A percentile compares a stretch with the other conserved stretches of the same genome.
Evolutionary conservation across 2,113 vertebrate genomes (phyloP).

Genomic region (Leptosomus discolor): DNA sequence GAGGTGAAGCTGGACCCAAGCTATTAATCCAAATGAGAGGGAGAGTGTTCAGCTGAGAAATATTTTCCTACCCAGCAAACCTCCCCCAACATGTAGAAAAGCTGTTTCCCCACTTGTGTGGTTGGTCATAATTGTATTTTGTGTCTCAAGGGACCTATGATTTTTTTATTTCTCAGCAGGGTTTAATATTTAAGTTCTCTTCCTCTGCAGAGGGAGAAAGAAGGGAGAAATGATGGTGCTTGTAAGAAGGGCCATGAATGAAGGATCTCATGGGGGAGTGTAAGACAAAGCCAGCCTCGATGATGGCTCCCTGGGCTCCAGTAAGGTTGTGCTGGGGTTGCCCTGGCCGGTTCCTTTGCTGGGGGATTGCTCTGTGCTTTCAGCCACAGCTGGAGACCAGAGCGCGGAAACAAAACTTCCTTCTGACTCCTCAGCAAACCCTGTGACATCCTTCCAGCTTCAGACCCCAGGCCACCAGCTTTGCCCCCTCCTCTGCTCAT

Average conservation of each 20-base stretch:
- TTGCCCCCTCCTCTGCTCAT: not conserved
- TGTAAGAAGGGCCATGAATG: not conserved
- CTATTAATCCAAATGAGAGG: conserved; percentile 23
- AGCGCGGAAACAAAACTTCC: not conserved
- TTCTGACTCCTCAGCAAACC: not conserved
- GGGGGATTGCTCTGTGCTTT: not conserved
- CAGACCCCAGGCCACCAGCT: not conserved
- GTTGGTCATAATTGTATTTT: not conserved
- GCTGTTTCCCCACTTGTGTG: not conserved
- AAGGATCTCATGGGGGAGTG: not conserved
- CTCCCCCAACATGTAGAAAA: not conserved
- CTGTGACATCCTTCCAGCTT: not conserved
- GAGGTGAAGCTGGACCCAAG: not conserved
- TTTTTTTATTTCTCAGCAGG: not conserved
- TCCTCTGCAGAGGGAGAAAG: not conserved
- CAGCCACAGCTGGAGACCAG: not conserved
- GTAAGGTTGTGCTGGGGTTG: not conserved
- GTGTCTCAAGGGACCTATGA: not conserved
- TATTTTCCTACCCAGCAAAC: not conserved
- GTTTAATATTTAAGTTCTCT: not conserved
- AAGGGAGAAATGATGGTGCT: not conserved
- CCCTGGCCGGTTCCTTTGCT: not conserved
- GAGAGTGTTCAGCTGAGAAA: not conserved
- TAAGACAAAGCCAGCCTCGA: not conserved
- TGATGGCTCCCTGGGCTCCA: not conserved